A percentile compares a stretch with the other conserved stretches of the same genome.
These are phyloP conservation scores for Eubasilissa regina DNA, from an alignment of 1,140 invertebrate genomes.

Conservation along the genomic window DNA sequence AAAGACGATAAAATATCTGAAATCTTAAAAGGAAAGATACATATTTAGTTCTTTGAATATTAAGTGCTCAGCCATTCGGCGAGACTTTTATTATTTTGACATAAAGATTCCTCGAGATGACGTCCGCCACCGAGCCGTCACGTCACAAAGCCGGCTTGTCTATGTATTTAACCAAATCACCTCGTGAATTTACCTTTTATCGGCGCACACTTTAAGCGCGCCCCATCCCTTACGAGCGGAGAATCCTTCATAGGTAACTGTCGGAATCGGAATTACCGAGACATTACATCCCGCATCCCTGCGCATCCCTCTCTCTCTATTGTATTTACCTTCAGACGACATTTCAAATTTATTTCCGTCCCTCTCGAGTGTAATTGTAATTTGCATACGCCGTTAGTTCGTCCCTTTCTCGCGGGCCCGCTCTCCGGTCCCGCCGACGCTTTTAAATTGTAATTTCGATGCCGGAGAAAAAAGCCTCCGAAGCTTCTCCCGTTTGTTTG, in stretches of 20 bases:
- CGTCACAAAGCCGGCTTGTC: constrained; percentile 2
- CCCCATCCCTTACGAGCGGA: constrained; percentile 21
- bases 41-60: too few species aligned
- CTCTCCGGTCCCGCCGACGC: constrained; percentile 51
- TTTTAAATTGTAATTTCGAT: constrained; percentile 60
- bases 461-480: constrained; percentile 53
- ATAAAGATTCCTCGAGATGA: background rate
- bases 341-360: constrained; percentile 56
- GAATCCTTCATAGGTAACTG: constrained; percentile 38
- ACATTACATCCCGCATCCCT: constrained; percentile 51
- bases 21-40: too few species aligned
- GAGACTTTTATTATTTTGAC: background rate
- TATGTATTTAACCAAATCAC: constrained; percentile 34
- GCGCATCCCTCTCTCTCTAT: constrained; percentile 16
- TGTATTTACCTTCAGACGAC: constrained; percentile 52
- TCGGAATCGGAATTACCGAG: constrained; percentile 38
- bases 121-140: background rate
- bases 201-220: constrained; percentile 6
- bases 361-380: constrained; percentile 54
- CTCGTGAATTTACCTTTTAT: constrained; percentile 6
- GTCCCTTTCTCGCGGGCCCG: constrained; percentile 54
- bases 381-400: constrained; percentile 54
- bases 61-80: too few species aligned
- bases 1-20: too few species aligned
- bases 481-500: constrained; percentile 51